Evolutionary conservation across 2,797 vertebrate species (phyloP), one percentile per base, ranked within the genome.

Genomic region (Manis javanica): DNA sequence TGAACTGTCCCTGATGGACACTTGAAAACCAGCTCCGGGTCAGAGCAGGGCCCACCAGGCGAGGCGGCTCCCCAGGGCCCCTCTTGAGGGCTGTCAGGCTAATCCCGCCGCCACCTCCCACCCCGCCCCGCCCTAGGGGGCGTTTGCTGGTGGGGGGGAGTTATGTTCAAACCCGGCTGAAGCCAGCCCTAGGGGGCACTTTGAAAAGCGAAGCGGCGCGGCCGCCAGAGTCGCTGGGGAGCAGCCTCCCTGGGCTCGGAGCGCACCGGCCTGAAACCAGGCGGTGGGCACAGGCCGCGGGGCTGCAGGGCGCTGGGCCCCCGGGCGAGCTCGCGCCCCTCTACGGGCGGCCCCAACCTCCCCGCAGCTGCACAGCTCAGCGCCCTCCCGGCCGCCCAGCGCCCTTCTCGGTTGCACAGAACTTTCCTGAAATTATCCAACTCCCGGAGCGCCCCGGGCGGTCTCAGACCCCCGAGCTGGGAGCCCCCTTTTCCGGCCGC

Each of bases 1-100:
- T 59, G 81, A 85, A 87, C 90, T 53, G 46, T 87, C 88, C 55
- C 95, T 95, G 92, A 92, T 63, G 85, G 93, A 97, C 95, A 97
- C 95, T 92, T 96, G 95, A 94, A 97, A 97, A 93, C 90, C 85
- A 49, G 34, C 71, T 83, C 14, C 0, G 4, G 69, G 26, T 26
- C 92, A 57, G 49, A 63, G 69, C 37, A 24, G 23, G 31, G 63
- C 78, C 7, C 16, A 15, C 37, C 31, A n/a, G 37, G 61, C 49
- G 2, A 3, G 83, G 84, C 49, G 81, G 79, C 74, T 94, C 57
- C 83, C 19, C 3, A 0, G 39, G 37, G 24, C 79, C 87, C 49
- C 72, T 86, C 71, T 92, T 29, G 4, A 5, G 1, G 66, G 66
- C 90, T 79, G 94, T 90, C 94, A 82, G 57, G 46, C 71, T 94